A percentile compares a stretch with the other conserved stretches of the same genome.
phyloP scores from a whole-genome alignment of 2,888 invertebrate species.

The Ornithoptera priamus region DNA sequence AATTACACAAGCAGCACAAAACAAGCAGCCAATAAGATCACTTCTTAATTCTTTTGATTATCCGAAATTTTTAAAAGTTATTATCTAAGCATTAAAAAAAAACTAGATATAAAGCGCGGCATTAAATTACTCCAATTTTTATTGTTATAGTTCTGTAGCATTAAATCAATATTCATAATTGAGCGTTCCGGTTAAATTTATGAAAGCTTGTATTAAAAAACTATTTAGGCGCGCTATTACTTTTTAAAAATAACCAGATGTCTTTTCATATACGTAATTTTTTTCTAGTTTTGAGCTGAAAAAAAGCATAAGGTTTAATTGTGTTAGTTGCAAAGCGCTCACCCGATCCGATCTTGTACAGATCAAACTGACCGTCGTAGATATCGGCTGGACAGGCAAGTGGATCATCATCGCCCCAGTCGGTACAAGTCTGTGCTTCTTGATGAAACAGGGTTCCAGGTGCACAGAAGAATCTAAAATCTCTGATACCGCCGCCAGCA shows the following conservation, averaged over 20 bases:
- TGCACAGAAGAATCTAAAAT: conserved; percentile 93
- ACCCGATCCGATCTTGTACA: conserved; percentile 90
- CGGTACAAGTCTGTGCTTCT: conserved; percentile 94
- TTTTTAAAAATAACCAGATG: not conserved
- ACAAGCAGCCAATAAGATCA: conserved; percentile 6
- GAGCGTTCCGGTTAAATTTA: not conserved
- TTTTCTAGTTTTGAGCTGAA: conserved; percentile 1
- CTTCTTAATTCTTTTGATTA: not conserved
- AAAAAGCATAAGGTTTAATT: conserved; percentile 25
- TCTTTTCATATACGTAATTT: not conserved
- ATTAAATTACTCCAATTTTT: not conserved
- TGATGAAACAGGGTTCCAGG: conserved; percentile 95
- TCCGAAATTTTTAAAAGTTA: not conserved
- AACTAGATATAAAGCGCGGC: not conserved
- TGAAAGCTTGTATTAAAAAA: not conserved
- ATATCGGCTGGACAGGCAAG: conserved; percentile 91
- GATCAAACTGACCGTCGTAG: conserved; percentile 92
- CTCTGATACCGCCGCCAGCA: conserved; percentile 88
- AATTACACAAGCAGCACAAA: conserved; percentile 11
- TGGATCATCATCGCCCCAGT: conserved; percentile 87
- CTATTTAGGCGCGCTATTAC: not conserved
- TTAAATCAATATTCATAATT: not conserved
- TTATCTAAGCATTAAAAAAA: conserved; percentile 1
- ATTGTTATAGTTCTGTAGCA: not conserved
- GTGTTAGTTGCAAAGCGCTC: conserved; percentile 77